Evolutionary conservation across 2,888 invertebrate species (phyloP).

Genomic region (Caenorhabditis panamensis): DNA sequence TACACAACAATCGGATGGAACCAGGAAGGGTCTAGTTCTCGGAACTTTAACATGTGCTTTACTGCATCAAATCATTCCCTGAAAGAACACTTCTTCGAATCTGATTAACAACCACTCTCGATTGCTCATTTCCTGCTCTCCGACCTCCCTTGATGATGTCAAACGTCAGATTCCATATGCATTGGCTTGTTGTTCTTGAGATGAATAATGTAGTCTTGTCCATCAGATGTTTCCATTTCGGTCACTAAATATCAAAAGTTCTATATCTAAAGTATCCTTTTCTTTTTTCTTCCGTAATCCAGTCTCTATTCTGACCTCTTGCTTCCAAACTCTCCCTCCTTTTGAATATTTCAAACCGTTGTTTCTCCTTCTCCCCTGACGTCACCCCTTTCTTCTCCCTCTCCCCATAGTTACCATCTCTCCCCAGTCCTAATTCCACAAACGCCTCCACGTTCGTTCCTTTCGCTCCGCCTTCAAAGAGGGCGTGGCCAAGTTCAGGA

Average conservation of each 20-base stretch:
- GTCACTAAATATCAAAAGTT: too few species aligned
- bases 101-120: neutral
- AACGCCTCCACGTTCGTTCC: neutral
- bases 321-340: neutral
- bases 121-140: neutral
- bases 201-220: slow-evolving; percentile 4
- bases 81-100: neutral
- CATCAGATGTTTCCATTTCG: neutral
- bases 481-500: slow-evolving; percentile 1
- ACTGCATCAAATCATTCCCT: neutral
- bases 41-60: too few species aligned
- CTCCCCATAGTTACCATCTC: slow-evolving; percentile 41
- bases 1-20: too few species aligned
- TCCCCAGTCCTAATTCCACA: too few species aligned
- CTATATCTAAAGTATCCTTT: neutral
- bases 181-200: neutral
- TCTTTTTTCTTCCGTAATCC: neutral
- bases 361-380: neutral
- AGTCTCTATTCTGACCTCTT: slow-evolving; percentile 1
- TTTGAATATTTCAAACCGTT: slow-evolving; percentile 26
- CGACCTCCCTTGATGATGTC: neutral
- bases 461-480: neutral
- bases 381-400: slow-evolving; percentile 3
- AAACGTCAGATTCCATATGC: neutral
- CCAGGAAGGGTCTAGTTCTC: too few species aligned